Evolutionary conservation across 1,140 invertebrate species (phyloP), one percentile per base, ranked within the genome.

Genomic region (Gryon sp.): DNA sequence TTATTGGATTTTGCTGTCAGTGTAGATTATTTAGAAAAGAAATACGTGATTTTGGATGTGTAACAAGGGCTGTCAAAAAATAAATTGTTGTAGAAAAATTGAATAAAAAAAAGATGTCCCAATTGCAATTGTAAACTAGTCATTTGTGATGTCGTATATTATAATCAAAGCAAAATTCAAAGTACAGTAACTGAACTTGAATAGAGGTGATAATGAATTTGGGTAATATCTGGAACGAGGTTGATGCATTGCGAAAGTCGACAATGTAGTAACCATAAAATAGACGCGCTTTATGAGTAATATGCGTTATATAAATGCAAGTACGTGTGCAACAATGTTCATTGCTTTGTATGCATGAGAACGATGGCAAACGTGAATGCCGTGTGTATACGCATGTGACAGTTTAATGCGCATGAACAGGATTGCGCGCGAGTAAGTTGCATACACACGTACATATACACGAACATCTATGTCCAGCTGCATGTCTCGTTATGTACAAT

Each of bases 271-370:
- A 53, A 52, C 41, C 65, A 26, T 69, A 69, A 66, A 70, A 76
- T 70, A 69, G 65, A 19, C 38, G 52, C 45, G 65, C 59, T 70
- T 76, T 76, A 76, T 70, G 74, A 70, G 52, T 70, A 65, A 76
- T 70, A 68, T 53, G 65, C 50, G 40, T 68, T 57, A 59, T 76
- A 70, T 76, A 76, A 76, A 65, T 66, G 74, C 66, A 68, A 57
- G 66, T 69, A 70, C 59, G 53, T 66, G 52, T 60, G 59, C 59
- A 66, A 65, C 59, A 70, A 70, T 66, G 74, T 52, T 66, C 66
- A 66, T 72, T 72, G 75, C 66, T 65, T 60, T 66, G 66, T 32
- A 59, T 53, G 75, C 66, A 77, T 30, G 60, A 34, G 75, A 77
- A 65, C 53, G 66, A 77, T 72, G 65, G 60, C 43, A 68, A 77